Evolutionary conservation across 2,113 vertebrate species (phyloP).

Genomic region (Campylorhamphus procurvoides): DNA sequence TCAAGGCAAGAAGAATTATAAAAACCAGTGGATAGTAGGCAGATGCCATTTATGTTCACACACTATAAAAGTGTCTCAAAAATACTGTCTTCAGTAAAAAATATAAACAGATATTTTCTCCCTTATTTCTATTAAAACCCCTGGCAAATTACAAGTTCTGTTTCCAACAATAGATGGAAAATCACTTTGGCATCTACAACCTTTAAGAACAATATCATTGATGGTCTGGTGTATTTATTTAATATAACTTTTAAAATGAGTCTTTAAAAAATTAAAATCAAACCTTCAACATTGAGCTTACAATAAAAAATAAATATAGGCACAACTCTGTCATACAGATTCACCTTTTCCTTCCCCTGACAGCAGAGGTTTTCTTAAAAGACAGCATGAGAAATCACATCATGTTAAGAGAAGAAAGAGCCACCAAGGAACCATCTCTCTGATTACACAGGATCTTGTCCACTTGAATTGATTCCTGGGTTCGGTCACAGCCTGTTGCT

Average conservation of each 20-base stretch:
- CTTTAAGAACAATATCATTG: neutral
- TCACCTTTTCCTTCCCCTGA: neutral
- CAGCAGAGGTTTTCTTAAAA: neutral
- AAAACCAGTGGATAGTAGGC: neutral
- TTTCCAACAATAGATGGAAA: neutral
- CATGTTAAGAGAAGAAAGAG: neutral
- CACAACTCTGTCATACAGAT: neutral
- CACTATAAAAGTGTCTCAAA: constrained; percentile 46
- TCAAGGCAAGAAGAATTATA: constrained; percentile 16
- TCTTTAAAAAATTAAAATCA: constrained; percentile 34
- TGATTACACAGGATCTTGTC: neutral
- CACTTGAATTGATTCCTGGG: neutral
- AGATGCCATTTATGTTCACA: neutral
- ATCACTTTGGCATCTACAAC: neutral
- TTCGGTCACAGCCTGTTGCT: neutral
- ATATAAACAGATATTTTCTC: constrained; percentile 31
- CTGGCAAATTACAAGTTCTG: constrained; percentile 6
- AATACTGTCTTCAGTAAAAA: constrained; percentile 55
- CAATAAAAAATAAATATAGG: constrained; percentile 59
- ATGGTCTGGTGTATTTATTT: neutral
- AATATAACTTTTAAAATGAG: constrained; percentile 25
- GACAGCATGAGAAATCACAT: neutral
- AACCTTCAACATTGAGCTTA: neutral
- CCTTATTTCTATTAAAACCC: constrained; percentile 24
- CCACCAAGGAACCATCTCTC: neutral